A percentile compares a stretch with the other conserved stretches of the same genome.
These are phyloP conservation scores for Cydia pomonella DNA, from an alignment of 1,140 invertebrate species.

Conservation along the genomic window DNA sequence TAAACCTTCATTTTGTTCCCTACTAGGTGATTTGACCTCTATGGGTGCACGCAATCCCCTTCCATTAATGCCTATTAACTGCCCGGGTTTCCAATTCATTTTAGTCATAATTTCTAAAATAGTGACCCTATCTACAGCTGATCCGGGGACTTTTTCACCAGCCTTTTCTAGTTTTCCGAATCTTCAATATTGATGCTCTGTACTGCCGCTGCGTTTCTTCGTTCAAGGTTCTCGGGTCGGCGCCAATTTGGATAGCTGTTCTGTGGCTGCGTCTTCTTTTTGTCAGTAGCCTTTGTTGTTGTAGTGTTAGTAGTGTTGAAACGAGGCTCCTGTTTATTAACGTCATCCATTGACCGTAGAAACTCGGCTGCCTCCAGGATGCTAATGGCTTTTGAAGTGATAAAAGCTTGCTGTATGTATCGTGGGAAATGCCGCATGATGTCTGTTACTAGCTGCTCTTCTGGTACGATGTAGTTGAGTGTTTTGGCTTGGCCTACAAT, in stretches of 20 bases:
- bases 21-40: background rate
- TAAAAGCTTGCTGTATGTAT: background rate
- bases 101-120: background rate
- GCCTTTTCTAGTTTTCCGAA: background rate
- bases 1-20: background rate
- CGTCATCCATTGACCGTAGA: background rate
- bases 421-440: background rate
- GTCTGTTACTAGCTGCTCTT: background rate
- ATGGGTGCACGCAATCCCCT: background rate
- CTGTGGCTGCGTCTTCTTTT: background rate
- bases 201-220: background rate
- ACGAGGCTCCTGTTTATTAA: background rate
- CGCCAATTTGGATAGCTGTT: background rate
- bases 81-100: conserved; percentile 1
- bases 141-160: background rate
- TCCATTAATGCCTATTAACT: background rate
- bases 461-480: background rate
- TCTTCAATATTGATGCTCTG: background rate
- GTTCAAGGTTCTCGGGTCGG: background rate
- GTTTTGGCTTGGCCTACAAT: background rate
- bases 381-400: background rate
- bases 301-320: background rate
- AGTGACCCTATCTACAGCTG: background rate
- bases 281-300: background rate
- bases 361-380: background rate